Evolutionary conservation across 2,113 vertebrate genomes (phyloP).

Genomic region (Catharus fuscescens): DNA sequence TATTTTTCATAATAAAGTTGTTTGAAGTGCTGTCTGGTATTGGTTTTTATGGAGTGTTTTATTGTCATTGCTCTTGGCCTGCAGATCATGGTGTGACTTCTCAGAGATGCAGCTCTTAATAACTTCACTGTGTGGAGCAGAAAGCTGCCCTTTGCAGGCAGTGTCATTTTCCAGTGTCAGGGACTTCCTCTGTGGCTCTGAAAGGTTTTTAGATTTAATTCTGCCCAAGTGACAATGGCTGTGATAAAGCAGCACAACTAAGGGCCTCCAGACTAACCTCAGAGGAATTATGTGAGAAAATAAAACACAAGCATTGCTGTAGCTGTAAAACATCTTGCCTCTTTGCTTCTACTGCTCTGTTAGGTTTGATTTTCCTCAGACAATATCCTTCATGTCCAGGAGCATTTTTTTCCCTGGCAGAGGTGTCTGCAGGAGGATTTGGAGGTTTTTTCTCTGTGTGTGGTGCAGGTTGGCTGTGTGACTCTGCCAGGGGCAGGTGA

Average conservation of each 20-base stretch:
- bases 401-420: not conserved
- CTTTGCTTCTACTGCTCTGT: not conserved
- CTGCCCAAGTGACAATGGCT: not conserved
- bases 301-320: not conserved
- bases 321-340: not conserved
- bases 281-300: not conserved
- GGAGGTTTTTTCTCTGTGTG: not conserved
- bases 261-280: not conserved
- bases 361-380: not conserved
- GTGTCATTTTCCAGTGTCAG: not conserved
- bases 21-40: slow-evolving; percentile 36
- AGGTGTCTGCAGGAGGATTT: not conserved
- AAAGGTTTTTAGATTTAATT: not conserved
- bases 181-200: not conserved
- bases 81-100: slow-evolving; percentile 1
- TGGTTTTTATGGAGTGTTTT: slow-evolving; percentile 32
- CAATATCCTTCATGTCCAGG: not conserved
- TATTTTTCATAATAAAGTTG: slow-evolving; percentile 43
- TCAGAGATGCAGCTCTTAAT: not conserved
- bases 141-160: not conserved
- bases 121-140: not conserved
- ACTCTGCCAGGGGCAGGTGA: not conserved
- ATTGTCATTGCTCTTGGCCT: slow-evolving; percentile 11
- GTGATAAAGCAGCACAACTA: not conserved
- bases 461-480: not conserved